Evolutionary conservation across 2,888 invertebrate species (phyloP), one percentile per base, ranked within the genome.

Genomic region (Scaptomyza parva): DNA sequence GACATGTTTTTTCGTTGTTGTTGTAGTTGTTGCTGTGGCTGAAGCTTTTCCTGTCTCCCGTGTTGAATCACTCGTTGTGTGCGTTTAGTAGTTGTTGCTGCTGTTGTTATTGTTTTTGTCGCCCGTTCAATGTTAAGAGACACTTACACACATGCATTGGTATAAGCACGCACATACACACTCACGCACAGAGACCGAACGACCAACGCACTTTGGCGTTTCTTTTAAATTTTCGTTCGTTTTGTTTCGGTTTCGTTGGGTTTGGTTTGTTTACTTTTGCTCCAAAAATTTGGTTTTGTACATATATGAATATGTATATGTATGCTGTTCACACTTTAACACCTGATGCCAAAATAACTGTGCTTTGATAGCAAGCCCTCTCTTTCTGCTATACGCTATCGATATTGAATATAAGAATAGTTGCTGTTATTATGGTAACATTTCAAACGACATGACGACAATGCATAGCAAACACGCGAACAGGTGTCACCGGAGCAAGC

Each of bases 1-100:
- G 92, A 91, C 91, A 91, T 91, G 88, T 86, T 91, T 81, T 64
- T 60, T 37, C 44, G 17, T 65, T 73, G 20, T 47, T 67, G 30
- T 51, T 76, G 39, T 48, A 43, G 59, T 60, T 43, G 51, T 59
- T 52, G 48, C 63, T 70, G 33, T 45, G 40, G 59, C 58, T 43
- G 51, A 57, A 50, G 48, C 63, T 70, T 28, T 45, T 69, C 37
- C 45, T 67, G 43, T 61, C 41, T 50, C 37, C 18, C 37, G 17
- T 66, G 28, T 67, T 68, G 70, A 76, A 65, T 67, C 76, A 67
- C 59, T 70, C 50, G 51, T 52, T 52, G 40, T 70, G 41, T 59
- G 33, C 7, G n/a, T 33, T 39, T 53, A 45, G 53, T 60, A 66
- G 18, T 26, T 59, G 28, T 62, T 64, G 48, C 9, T 66, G 44